These are phyloP conservation scores for Nowickia ferox DNA, from an alignment of 2,888 invertebrate genomes.

Conservation along the genomic window DNA sequence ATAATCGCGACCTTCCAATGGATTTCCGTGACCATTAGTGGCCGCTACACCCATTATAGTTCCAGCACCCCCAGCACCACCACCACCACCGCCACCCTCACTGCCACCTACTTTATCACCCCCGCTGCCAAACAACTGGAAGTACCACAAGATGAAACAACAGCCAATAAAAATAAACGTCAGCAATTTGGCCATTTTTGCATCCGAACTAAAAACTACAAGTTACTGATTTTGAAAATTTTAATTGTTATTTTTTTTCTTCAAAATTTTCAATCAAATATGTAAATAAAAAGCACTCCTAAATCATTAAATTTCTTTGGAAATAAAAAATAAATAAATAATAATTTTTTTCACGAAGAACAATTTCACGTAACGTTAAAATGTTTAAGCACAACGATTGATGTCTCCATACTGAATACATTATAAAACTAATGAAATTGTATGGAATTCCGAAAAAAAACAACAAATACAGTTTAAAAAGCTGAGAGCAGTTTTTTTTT, in stretches of 20 bases:
- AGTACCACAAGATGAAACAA: slow-evolving; percentile 79
- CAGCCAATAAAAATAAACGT: slow-evolving; percentile 78
- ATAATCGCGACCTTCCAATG: slow-evolving; percentile 79
- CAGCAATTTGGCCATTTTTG: slow-evolving; percentile 80
- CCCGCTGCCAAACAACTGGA: slow-evolving; percentile 76
- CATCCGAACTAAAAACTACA: slow-evolving; percentile 38
- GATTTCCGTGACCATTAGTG: slow-evolving; percentile 80
- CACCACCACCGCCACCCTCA: slow-evolving; percentile 53
- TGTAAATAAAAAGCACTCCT: neutral
- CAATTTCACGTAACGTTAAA: slow-evolving; percentile 61
- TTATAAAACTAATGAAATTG: slow-evolving; percentile 72
- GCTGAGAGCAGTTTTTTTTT: neutral
- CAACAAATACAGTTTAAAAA: slow-evolving; percentile 25
- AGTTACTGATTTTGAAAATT: neutral
- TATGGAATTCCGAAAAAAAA: slow-evolving; percentile 51
- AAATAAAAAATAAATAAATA: neutral
- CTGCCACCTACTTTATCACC: slow-evolving; percentile 61
- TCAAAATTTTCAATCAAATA: neutral
- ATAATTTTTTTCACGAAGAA: neutral
- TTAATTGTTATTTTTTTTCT: neutral
- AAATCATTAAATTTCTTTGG: neutral
- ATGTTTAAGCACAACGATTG: slow-evolving; percentile 77
- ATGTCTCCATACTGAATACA: slow-evolving; percentile 81
- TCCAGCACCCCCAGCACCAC: slow-evolving; percentile 53
- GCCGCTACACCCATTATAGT: slow-evolving; percentile 73